phyloP scores from a whole-genome alignment of 2,797 vertebrate species.

The Loriculus beryllinus region DNA sequence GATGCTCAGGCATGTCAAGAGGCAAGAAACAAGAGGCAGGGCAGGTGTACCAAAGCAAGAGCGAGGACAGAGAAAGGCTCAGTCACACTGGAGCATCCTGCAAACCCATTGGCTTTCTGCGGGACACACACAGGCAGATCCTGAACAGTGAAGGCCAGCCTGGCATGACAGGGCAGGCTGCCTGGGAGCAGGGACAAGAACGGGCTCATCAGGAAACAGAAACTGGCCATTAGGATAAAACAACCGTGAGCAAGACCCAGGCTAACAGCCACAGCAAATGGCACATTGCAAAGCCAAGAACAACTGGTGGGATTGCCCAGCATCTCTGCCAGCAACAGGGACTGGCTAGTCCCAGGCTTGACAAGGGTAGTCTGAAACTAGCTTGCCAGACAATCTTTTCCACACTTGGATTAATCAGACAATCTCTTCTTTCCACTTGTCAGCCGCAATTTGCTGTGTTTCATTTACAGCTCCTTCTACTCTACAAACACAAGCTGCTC shows the following conservation, averaged over 20 bases:
- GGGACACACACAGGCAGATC: neutral
- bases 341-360: neutral
- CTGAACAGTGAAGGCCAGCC: neutral
- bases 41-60: neutral
- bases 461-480: conserved; percentile 6
- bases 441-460: neutral
- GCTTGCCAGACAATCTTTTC: neutral
- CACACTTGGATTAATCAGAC: neutral
- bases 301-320: neutral
- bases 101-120: neutral
- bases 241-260: rapidly evolving
- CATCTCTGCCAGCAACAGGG: neutral
- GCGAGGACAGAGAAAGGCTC: neutral
- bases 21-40: neutral
- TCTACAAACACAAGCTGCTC: neutral
- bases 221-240: neutral
- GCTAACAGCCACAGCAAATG: neutral
- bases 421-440: neutral
- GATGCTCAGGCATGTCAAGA: neutral
- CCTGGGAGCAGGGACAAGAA: neutral
- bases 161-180: neutral
- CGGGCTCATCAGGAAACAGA: neutral
- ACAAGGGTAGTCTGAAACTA: neutral
- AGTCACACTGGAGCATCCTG: neutral
- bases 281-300: neutral